Percentiles rank a stretch among this genome's conserved stretches.
Conservation (phyloP, 2,888 invertebrate species). For the Trichogramma dendrolimi region DNA sequence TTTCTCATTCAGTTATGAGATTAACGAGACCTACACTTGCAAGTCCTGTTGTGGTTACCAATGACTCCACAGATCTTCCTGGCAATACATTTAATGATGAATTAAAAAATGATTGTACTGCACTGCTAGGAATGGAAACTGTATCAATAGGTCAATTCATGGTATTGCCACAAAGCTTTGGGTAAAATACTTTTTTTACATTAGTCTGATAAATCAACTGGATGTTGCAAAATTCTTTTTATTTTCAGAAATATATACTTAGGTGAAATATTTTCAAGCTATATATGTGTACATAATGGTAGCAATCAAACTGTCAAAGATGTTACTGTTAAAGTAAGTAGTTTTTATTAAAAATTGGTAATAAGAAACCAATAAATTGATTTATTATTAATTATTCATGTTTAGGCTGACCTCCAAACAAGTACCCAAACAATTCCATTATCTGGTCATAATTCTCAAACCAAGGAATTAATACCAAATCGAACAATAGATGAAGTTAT, state of each 20-base stretch:
- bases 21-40: conserved; percentile 87
- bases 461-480: conserved; percentile 63
- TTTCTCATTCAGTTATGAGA: conserved; percentile 72
- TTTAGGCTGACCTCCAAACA: conserved; percentile 87
- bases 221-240: conserved; percentile 7
- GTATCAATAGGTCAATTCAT: conserved; percentile 85
- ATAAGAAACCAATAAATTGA: background rate
- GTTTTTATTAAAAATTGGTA: conserved; percentile 6
- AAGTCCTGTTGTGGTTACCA: conserved; percentile 74
- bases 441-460: conserved; percentile 64
- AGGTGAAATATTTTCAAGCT: conserved; percentile 97
- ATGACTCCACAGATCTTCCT: conserved; percentile 80
- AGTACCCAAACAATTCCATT: conserved; percentile 81
- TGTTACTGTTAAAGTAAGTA: conserved; percentile 72
- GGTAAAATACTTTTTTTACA: conserved; percentile 53
- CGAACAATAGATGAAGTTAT: conserved; percentile 92
- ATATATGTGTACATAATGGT: conserved; percentile 95
- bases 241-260: conserved; percentile 81
- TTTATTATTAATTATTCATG: conserved; percentile 1
- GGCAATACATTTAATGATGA: conserved; percentile 75
- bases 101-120: conserved; percentile 78
- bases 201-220: conserved; percentile 8
- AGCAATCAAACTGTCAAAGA: conserved; percentile 78
- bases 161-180: conserved; percentile 92
- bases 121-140: conserved; percentile 76